Evolutionary conservation across 2,888 invertebrate species (phyloP).

Genomic region (Tuta absoluta): DNA sequence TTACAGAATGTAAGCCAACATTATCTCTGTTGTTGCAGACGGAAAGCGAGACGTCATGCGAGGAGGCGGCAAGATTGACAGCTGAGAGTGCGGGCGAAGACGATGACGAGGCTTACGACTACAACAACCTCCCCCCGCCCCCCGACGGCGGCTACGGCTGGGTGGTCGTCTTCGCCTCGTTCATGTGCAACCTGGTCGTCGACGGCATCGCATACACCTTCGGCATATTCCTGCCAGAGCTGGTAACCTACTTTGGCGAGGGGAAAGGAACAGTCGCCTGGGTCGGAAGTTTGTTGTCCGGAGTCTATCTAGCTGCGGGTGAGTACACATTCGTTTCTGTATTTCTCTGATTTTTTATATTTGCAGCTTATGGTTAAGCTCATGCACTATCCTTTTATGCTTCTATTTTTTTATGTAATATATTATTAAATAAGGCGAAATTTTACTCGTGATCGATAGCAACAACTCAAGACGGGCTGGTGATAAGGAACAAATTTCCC

Average conservation of each 20-base stretch:
- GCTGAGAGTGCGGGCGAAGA: constrained; percentile 82
- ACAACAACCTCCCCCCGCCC: constrained; percentile 81
- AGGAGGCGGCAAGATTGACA: constrained; percentile 90
- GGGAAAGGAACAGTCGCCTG: constrained; percentile 23
- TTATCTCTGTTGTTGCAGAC: constrained; percentile 81
- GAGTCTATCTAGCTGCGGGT: constrained; percentile 97
- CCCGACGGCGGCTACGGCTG: constrained; percentile 98
- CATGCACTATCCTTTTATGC: background rate
- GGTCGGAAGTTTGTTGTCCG: constrained; percentile 85
- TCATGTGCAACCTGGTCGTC: constrained; percentile 95
- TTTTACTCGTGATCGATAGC: too few relatives aligned
- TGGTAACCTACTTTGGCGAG: constrained; percentile 71
- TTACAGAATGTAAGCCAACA: too few relatives aligned
- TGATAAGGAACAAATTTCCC: too few relatives aligned
- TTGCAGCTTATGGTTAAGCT: background rate
- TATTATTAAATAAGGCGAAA: too few relatives aligned
- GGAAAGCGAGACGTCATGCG: constrained; percentile 92
- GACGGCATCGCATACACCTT: constrained; percentile 97
- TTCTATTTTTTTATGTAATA: background rate
- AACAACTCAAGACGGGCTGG: too few relatives aligned
- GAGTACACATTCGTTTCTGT: constrained; percentile 49
- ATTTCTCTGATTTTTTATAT: constrained; percentile 4
- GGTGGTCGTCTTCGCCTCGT: constrained; percentile 94
- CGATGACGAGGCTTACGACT: constrained; percentile 83
- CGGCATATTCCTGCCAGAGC: constrained; percentile 72